A percentile compares a stretch with the other conserved stretches of the same genome.
Evolutionary conservation across 2,113 vertebrate genomes (phyloP).

Genomic region (Ascaphus truei): DNA sequence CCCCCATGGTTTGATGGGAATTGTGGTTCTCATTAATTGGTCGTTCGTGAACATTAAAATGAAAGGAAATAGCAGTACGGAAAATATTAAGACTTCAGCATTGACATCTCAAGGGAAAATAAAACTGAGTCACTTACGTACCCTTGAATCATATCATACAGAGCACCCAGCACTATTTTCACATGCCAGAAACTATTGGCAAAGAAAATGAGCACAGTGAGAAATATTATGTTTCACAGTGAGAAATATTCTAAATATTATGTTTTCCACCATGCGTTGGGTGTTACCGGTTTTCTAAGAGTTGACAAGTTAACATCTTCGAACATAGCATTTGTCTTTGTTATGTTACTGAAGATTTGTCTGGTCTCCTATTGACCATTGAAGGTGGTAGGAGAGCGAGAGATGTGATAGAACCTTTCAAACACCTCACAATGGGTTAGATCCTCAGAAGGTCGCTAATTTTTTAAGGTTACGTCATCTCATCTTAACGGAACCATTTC

Average conservation of each 20-base stretch:
- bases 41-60: not conserved
- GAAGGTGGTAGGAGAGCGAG: no score
- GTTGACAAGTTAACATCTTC: no score
- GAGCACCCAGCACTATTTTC: not conserved
- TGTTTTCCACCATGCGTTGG: not conserved
- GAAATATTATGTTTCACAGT: no score
- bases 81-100: not conserved
- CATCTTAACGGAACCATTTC: no score
- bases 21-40: slow-evolving; percentile 13
- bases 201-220: not conserved
- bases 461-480: no score
- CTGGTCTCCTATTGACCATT: no score
- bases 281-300: no score
- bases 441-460: no score
- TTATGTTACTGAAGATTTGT: no score
- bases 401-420: no score
- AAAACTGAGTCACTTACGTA: not conserved
- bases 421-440: no score
- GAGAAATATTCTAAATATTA: not conserved
- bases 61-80: not conserved
- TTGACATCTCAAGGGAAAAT: not conserved
- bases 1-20: not conserved
- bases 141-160: not conserved
- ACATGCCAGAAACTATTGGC: not conserved
- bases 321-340: no score